Base-by-base conservation (phyloP, 2,888 invertebrate genomes). In the Noctua janthe region DNA sequence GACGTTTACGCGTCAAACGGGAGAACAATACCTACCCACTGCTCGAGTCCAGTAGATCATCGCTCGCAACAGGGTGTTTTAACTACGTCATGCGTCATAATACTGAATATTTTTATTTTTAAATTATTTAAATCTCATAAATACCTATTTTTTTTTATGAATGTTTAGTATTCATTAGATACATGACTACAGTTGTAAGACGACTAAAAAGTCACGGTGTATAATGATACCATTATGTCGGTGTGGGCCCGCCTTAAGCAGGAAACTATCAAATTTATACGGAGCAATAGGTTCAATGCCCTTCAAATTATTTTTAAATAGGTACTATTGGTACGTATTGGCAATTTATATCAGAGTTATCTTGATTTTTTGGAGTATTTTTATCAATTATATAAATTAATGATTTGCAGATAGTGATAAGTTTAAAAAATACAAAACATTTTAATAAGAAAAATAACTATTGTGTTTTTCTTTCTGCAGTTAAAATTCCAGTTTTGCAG, bases 201-300 rank as follows among this genome's bases (percentile, higher is more conserved):
- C 29, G 29, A 29, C 29, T 29, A 29, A 29, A 29, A 29, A 29
- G 29, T 29, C 29, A 29, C 29, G 29, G 29, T 29, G 29, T 29
- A 29, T 62, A 54, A 47, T 71, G 54, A 64, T 74, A 47, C 79
- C 83, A 29, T 29, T 47, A 59, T 43, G 67, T 82, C 7, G 17
- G 43, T 49, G 20, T 39, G 56, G 17, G 23, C 17, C 39, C 35
- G 17, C 51, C 70, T 49, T 47, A 71, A 49, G 66, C 23, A 62
- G 35, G 59, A 23, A 81, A 51, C 51, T 75, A 81, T 75, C n/a
- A 17, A 72, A 74, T 81, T 35, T 70, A 69, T 47, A 11, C 17
- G 4, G 56, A 64, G 11, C 35, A 80, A 43, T 56, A 54, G n/a
- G 83, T 71, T 85, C 59, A 74, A n/a, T 71, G 62, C 13, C n/a